Evolutionary conservation across 1,140 invertebrate genomes (phyloP).

Genomic region (Drosophila gunungcola): DNA sequence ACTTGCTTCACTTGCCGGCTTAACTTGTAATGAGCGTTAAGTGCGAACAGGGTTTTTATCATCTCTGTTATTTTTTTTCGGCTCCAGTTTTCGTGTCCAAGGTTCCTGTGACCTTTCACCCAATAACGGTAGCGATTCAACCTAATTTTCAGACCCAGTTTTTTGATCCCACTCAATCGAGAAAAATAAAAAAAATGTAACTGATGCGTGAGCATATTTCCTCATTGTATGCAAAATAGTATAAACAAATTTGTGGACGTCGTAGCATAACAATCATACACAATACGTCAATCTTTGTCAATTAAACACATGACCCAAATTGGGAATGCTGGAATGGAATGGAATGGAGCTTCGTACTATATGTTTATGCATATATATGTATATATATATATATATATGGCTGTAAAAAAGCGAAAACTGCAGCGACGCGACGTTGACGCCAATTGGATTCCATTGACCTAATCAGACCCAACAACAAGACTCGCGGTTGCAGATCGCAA

Average conservation of each 20-base stretch:
- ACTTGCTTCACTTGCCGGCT: slow-evolving; percentile 36
- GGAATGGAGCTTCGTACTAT: slow-evolving; percentile 15
- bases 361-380: slow-evolving; percentile 1
- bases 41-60: slow-evolving; percentile 14
- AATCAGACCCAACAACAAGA: slow-evolving; percentile 61
- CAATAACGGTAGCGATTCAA: slow-evolving; percentile 21
- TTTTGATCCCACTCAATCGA: slow-evolving; percentile 20
- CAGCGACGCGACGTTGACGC: slow-evolving; percentile 46
- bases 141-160: slow-evolving; percentile 25
- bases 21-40: slow-evolving; percentile 42
- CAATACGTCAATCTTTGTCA: slow-evolving; percentile 82
- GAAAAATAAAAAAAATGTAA: slow-evolving; percentile 14
- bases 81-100: slow-evolving; percentile 19
- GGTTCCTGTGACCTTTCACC: slow-evolving; percentile 41
- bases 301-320: slow-evolving; percentile 80
- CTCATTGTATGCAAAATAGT: slow-evolving; percentile 71
- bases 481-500: slow-evolving; percentile 32
- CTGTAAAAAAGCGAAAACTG: slow-evolving; percentile 49
- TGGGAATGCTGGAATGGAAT: slow-evolving; percentile 48
- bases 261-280: slow-evolving; percentile 65
- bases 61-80: slow-evolving; percentile 1
- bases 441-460: slow-evolving; percentile 81
- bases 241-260: slow-evolving; percentile 69
- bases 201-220: slow-evolving; percentile 62
- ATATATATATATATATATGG: slow-evolving; percentile 20